These are phyloP conservation scores for Schizotus pectinicornis DNA, from an alignment of 2,888 invertebrate species.

Conservation along the genomic window DNA sequence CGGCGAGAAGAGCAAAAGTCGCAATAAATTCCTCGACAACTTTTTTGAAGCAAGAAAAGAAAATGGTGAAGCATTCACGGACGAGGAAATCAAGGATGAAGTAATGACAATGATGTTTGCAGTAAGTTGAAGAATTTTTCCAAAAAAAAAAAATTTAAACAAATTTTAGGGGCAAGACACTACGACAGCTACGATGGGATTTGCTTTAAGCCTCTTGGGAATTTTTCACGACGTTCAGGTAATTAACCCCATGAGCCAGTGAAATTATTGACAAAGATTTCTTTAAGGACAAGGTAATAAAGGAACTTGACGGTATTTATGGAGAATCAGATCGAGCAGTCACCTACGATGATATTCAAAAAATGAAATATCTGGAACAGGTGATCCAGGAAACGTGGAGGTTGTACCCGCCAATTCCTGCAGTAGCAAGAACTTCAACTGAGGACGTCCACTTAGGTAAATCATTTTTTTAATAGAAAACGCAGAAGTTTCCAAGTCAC, in stretches of 20 bases:
- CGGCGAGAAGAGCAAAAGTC: neutral
- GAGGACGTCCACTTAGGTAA: conserved; percentile 36
- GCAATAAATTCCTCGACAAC: conserved; percentile 33
- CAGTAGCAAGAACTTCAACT: conserved; percentile 33
- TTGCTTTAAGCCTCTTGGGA: conserved; percentile 41
- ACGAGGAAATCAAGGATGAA: conserved; percentile 42
- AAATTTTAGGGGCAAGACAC: conserved; percentile 44
- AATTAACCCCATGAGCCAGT: neutral
- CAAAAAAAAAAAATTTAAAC: neutral
- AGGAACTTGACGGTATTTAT: conserved; percentile 27
- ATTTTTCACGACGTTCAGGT: conserved; percentile 37
- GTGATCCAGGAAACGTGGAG: conserved; percentile 46
- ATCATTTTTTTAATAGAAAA: conserved; percentile 6
- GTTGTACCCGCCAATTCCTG: conserved; percentile 41
- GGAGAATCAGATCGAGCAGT: conserved; percentile 33
- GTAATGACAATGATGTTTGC: conserved; percentile 44
- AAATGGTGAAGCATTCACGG: conserved; percentile 28
- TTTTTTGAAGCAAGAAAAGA: conserved; percentile 34
- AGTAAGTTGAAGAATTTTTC: conserved; percentile 25
- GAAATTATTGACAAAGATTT: neutral
- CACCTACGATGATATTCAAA: conserved; percentile 39
- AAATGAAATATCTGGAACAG: conserved; percentile 44
- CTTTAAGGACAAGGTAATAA: conserved; percentile 4
- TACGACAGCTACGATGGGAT: conserved; percentile 40
- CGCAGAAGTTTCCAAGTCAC: conserved; percentile 24